These are phyloP conservation scores for Cichladusa arquata DNA, from an alignment of 2,113 vertebrate species.

Conservation along the genomic window DNA sequence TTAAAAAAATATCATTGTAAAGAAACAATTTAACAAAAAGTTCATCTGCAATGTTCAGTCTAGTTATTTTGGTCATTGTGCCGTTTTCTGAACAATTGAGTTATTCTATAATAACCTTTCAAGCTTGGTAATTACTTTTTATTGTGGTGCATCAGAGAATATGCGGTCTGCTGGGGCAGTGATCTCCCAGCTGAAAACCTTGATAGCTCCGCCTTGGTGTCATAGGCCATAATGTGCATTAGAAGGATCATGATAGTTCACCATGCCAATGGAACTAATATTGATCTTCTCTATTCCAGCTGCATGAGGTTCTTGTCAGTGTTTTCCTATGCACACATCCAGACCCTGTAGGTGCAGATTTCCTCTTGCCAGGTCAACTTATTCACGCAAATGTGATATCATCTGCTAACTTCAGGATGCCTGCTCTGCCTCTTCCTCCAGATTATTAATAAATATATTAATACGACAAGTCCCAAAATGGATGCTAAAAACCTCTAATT, in stretches of 20 bases:
- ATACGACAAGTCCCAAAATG: neutral
- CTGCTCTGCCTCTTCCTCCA: neutral
- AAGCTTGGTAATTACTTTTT: neutral
- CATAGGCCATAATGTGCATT: neutral
- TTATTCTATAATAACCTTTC: neutral
- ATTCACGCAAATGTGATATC: fast-evolving
- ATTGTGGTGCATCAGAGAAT: neutral
- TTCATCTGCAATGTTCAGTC: neutral
- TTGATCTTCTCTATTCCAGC: neutral
- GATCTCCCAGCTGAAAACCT: neutral
- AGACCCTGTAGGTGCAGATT: neutral
- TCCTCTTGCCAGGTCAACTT: fast-evolving
- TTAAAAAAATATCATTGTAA: neutral
- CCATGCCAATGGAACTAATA: neutral
- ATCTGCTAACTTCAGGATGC: neutral
- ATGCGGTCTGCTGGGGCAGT: neutral
- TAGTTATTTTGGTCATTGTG: neutral
- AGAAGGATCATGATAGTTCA: neutral
- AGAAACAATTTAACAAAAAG: neutral
- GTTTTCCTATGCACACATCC: neutral
- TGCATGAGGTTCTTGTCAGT: neutral
- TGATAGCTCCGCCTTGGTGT: neutral
- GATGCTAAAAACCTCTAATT: neutral
- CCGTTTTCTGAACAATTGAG: neutral
- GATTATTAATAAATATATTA: neutral